phyloP scores from a whole-genome alignment of 2,888 invertebrate genomes.

The Diploptera punctata region DNA sequence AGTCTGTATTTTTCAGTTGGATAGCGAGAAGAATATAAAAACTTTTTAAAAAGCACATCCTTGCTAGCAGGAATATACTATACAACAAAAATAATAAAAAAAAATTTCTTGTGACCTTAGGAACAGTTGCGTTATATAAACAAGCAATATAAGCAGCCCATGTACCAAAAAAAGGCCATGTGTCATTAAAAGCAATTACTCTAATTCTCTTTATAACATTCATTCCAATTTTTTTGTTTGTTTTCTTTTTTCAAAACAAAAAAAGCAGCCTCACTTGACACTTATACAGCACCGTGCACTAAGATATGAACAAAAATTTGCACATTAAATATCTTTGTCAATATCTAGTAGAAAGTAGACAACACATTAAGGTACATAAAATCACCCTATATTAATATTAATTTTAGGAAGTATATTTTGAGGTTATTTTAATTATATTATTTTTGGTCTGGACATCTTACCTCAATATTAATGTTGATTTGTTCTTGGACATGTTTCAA shows the following conservation, averaged over 20 bases:
- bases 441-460: too few species aligned
- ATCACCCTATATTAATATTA: conserved; percentile 5
- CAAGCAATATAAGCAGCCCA: conserved; percentile 29
- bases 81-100: conserved; percentile 24
- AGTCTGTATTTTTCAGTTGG: neutral
- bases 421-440: too few species aligned
- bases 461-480: too few species aligned
- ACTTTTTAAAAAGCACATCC: neutral
- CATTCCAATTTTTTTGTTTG: neutral
- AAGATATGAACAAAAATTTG: conserved; percentile 23
- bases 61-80: conserved; percentile 7
- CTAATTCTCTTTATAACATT: neutral
- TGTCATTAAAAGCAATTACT: conserved; percentile 19
- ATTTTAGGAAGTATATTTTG: too few species aligned
- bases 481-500: too few species aligned
- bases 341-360: conserved; percentile 21
- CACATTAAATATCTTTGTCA: conserved; percentile 31
- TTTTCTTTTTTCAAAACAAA: neutral
- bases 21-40: neutral
- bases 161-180: conserved; percentile 8
- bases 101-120: conserved; percentile 28
- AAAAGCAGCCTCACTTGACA: conserved; percentile 12
- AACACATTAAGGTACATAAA: conserved; percentile 23
- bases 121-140: conserved; percentile 26
- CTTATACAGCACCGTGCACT: conserved; percentile 32